A percentile compares a stretch with the other conserved stretches of the same genome.
phyloP scores from a whole-genome alignment of 2,797 vertebrate genomes.

The Melanogrammus aeglefinus region DNA sequence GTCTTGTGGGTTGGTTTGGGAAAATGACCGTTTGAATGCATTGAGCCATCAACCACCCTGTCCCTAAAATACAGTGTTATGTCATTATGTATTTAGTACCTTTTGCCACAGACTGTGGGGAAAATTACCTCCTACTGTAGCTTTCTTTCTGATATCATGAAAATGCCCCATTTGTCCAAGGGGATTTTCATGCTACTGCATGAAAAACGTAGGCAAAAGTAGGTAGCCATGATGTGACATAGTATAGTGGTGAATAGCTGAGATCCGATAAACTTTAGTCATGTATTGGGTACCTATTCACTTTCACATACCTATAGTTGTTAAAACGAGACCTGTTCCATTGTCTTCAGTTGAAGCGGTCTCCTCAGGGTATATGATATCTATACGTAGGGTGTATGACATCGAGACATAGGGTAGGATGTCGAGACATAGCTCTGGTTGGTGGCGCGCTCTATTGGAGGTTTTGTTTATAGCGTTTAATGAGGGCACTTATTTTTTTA shows the following conservation, averaged over 20 bases:
- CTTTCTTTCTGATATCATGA: too few species aligned
- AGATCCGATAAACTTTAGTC: too few species aligned
- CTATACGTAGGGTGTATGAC: too few species aligned
- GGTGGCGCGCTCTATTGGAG: conserved; percentile 1
- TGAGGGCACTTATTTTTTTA: not conserved
- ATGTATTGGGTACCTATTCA: not conserved
- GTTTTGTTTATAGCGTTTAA: not conserved
- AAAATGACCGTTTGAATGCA: not conserved
- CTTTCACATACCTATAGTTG: not conserved
- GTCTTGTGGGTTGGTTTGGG: too few species aligned
- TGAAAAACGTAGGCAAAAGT: not conserved
- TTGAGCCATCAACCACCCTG: not conserved
- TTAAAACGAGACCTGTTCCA: not conserved
- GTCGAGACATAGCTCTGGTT: not conserved
- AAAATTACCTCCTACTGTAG: too few species aligned
- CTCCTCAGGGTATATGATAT: not conserved
- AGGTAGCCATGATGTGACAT: too few species aligned
- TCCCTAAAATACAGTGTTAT: too few species aligned
- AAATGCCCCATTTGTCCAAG: too few species aligned
- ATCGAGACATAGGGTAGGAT: not conserved
- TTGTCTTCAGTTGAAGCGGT: not conserved
- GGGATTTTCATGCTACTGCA: not conserved
- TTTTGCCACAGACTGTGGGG: too few species aligned
- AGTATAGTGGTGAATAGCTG: too few species aligned
- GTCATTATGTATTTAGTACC: too few species aligned